Evolutionary conservation across 1,140 invertebrate genomes (phyloP), one percentile per base, ranked within the genome.

Genomic region (Leucophenga varia): DNA sequence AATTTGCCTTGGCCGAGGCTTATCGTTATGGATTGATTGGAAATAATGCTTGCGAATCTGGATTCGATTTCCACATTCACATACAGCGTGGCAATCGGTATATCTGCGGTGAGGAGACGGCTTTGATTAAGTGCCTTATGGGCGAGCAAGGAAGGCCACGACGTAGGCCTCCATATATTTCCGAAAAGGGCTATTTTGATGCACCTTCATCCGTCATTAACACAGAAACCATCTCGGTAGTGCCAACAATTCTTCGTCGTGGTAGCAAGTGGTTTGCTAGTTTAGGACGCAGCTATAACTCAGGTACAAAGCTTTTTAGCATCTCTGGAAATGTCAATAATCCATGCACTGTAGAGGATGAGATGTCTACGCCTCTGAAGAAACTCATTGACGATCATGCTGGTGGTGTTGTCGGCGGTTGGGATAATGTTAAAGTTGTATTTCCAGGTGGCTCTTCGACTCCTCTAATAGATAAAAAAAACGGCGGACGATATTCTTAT

Each of bases 101-200:
- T 68, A 97, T 99, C 65, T 98, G 96, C 78, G 97, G 97, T n/a
- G 97, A 99, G 77, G 97, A 99, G 79, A 99, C 97, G 0, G 94
- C 96, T 3, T 78, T 99, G 4, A 97, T 99, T 63, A 97, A 99
- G 75, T 98, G 95, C 2, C 83, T 99, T 36, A 96, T 98, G 80
- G 97, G 97, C 3, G 96, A 98, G 74, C 91, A 98, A 70, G 97
- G 95, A 19, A 97, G 98, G 76, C 97, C 97, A 0, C 83, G 95
- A 19, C 78, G 97, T 21, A 98, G 98, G 80, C 97, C 97, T 4
- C 97, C 97, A 30, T 99, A 97, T 77, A 95, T 97, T 5, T 95
- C 95, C 69, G 95, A 98, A 79, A 85, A 98, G 42, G 96, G 96
- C 18, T 84, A 98, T 2, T 99, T 98, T 76, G 95, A 93, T 1